phyloP scores from a whole-genome alignment of 2,888 invertebrate species.

The Caenorhabditis sp. region DNA sequence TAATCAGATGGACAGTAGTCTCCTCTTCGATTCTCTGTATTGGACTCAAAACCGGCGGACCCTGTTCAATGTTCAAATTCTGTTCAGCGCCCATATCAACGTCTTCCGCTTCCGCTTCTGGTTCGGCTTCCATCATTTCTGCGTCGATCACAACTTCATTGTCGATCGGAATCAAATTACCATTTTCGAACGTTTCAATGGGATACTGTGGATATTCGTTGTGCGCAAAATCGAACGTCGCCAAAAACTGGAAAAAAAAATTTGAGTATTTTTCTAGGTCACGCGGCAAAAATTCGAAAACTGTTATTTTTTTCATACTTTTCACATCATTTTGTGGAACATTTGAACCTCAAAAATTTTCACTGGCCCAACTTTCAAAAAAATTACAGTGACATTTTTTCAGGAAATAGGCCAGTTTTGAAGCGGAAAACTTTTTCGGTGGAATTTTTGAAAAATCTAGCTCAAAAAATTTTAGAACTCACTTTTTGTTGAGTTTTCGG shows the following conservation, averaged over 20 bases:
- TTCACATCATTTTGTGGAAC: no score
- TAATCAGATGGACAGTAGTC: background rate
- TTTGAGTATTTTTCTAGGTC: no score
- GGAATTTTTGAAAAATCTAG: no score
- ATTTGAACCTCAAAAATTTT: no score
- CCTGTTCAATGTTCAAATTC: background rate
- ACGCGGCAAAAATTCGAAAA: no score
- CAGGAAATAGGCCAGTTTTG: no score
- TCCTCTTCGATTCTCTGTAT: background rate
- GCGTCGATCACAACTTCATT: constrained; percentile 15
- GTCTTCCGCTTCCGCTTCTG: background rate
- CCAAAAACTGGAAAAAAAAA: constrained; percentile 18
- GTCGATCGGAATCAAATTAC: constrained; percentile 5
- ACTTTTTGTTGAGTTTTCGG: no score
- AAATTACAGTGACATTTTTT: no score
- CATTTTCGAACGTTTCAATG: background rate
- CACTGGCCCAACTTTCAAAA: no score
- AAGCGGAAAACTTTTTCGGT: no score
- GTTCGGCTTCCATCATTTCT: background rate
- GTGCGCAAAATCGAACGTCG: constrained; percentile 14
- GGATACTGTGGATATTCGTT: constrained; percentile 3
- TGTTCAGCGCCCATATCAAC: background rate
- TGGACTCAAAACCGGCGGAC: background rate
- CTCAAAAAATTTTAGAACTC: no score
- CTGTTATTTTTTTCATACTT: no score